These are phyloP conservation scores for Pollenia griseotomentosa DNA, from an alignment of 2,888 invertebrate genomes.

Conservation along the genomic window DNA sequence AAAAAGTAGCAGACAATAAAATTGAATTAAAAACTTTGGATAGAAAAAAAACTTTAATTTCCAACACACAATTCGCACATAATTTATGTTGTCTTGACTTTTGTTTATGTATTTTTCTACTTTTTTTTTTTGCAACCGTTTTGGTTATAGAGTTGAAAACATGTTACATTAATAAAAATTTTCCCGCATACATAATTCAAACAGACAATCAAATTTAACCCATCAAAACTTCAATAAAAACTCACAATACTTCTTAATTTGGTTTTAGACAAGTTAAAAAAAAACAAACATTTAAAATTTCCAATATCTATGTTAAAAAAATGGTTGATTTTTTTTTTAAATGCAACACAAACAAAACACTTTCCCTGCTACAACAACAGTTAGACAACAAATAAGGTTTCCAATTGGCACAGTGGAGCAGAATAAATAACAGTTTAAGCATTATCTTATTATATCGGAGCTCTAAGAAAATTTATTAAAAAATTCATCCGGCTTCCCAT, in stretches of 20 bases:
- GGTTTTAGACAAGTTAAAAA: slow-evolving; percentile 44
- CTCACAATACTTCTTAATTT: slow-evolving; percentile 50
- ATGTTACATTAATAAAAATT: slow-evolving; percentile 26
- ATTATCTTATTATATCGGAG: too few species aligned
- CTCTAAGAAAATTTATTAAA: too few species aligned
- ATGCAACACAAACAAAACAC: slow-evolving; percentile 9
- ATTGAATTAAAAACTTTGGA: slow-evolving; percentile 43
- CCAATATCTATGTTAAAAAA: slow-evolving; percentile 20
- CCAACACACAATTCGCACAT: slow-evolving; percentile 62
- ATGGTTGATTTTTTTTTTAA: slow-evolving; percentile 20
- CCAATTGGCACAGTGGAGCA: neutral
- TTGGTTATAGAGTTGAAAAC: slow-evolving; percentile 5
- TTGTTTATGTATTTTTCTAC: neutral
- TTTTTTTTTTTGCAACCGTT: slow-evolving; percentile 36
- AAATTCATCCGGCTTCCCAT: neutral
- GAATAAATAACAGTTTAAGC: neutral
- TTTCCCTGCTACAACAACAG: slow-evolving; percentile 16
- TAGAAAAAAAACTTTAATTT: slow-evolving; percentile 52
- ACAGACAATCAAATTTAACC: slow-evolving; percentile 11
- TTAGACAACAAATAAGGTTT: neutral
- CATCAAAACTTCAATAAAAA: slow-evolving; percentile 24
- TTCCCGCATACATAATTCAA: slow-evolving; percentile 58
- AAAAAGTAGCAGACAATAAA: slow-evolving; percentile 50
- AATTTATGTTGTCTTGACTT: slow-evolving; percentile 55
- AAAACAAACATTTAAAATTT: slow-evolving; percentile 39